Conservation (phyloP, 2,797 vertebrate genomes). For the Petrocephalus schoutedeni region DNA sequence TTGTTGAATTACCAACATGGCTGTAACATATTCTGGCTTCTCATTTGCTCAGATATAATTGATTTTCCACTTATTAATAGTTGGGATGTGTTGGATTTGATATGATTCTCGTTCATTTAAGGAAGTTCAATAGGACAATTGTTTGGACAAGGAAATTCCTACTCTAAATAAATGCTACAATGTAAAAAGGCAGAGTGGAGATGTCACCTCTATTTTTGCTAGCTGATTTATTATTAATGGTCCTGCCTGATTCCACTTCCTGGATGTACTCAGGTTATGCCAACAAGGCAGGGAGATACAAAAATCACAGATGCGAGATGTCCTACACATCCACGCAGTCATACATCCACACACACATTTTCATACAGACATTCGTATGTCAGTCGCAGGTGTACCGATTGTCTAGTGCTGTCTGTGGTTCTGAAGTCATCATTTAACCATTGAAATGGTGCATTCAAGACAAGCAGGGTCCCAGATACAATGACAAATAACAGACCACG, state of each 20-base stretch:
- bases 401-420: background rate
- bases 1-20: background rate
- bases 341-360: background rate
- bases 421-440: background rate
- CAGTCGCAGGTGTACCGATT: background rate
- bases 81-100: background rate
- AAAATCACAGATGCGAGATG: background rate
- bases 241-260: background rate
- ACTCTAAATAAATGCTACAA: background rate
- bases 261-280: background rate
- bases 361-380: background rate
- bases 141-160: background rate
- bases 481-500: background rate
- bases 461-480: background rate
- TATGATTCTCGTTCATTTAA: background rate
- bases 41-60: background rate
- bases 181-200: background rate
- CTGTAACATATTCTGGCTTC: background rate
- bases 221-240: conserved; percentile 10
- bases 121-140: conserved; percentile 1
- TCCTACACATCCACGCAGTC: background rate
- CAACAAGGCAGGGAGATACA: background rate
- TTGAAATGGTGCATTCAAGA: background rate
- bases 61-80: background rate
- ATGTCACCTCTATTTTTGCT: background rate